Percentiles rank a stretch among this genome's conserved stretches.
Evolutionary conservation across 2,888 invertebrate species (phyloP).

Genomic region (Microctonus brassicae): DNA sequence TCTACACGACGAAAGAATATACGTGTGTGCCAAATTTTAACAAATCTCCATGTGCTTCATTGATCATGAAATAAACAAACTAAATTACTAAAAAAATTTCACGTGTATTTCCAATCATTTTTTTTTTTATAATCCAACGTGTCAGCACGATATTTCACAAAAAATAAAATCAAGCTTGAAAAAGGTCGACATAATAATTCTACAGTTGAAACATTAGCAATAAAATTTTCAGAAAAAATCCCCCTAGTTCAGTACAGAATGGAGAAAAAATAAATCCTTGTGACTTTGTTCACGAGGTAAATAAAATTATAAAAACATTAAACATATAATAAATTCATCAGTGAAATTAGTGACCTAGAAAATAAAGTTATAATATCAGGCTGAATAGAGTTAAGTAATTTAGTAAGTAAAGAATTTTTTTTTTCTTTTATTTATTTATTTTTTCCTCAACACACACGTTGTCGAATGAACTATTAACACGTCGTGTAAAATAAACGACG

Average conservation of each 20-base stretch:
- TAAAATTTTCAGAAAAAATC: too few relatives aligned
- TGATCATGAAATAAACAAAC: neutral
- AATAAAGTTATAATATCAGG: neutral
- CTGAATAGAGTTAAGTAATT: neutral
- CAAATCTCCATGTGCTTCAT: slow-evolving; percentile 22
- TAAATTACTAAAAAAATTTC: too few relatives aligned
- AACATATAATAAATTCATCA: neutral
- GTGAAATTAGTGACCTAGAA: neutral
- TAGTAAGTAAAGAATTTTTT: neutral
- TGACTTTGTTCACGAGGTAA: neutral
- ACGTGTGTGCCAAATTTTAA: slow-evolving; percentile 31
- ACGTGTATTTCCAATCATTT: too few relatives aligned
- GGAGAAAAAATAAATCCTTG: neutral
- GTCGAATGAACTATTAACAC: neutral
- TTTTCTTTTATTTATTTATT: too few relatives aligned
- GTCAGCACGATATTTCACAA: too few relatives aligned
- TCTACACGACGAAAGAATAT: neutral
- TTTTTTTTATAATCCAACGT: too few relatives aligned
- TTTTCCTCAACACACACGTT: neutral
- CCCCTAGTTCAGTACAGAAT: too few relatives aligned
- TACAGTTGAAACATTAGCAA: too few relatives aligned
- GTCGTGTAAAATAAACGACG: neutral
- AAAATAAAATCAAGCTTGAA: too few relatives aligned
- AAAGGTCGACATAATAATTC: too few relatives aligned
- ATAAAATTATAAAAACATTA: neutral